These are phyloP conservation scores for Craniophora ligustri DNA, from an alignment of 2,888 invertebrate species.

Conservation along the genomic window DNA sequence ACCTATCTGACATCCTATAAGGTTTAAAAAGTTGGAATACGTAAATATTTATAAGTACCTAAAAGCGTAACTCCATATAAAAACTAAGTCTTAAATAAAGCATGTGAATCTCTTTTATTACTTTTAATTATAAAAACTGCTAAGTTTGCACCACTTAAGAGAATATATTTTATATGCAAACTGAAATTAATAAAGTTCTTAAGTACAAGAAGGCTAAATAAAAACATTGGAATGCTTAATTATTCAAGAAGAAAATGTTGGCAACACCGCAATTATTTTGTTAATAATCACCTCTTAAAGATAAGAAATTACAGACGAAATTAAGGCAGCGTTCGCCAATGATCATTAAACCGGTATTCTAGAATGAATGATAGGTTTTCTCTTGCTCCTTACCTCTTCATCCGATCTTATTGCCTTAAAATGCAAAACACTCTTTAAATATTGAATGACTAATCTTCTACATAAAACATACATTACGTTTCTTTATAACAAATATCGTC, in stretches of 20 bases:
- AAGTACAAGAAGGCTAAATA: not conserved
- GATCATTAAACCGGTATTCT: not conserved
- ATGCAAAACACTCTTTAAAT: too few species aligned
- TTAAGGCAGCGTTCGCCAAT: not conserved
- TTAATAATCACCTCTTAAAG: not conserved
- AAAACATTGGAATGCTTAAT: constrained; percentile 1
- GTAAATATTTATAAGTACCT: not conserved
- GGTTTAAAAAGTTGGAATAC: too few species aligned
- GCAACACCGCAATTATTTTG: not conserved
- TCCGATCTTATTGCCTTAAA: too few species aligned
- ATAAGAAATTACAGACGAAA: not conserved
- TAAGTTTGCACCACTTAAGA: constrained; percentile 1
- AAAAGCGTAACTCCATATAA: not conserved
- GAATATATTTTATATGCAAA: constrained; percentile 11
- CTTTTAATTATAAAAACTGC: too few species aligned
- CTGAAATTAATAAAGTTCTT: constrained; percentile 19
- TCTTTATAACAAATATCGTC: too few species aligned
- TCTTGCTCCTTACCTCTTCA: too few species aligned
- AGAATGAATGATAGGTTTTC: not conserved
- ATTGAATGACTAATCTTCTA: too few species aligned
- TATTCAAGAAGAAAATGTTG: not conserved
- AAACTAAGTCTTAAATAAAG: not conserved
- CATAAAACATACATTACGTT: too few species aligned
- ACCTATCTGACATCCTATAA: too few species aligned
- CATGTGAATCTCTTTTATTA: too few species aligned